phyloP scores from a whole-genome alignment of 2,888 invertebrate genomes.

The Molorchus minor region DNA sequence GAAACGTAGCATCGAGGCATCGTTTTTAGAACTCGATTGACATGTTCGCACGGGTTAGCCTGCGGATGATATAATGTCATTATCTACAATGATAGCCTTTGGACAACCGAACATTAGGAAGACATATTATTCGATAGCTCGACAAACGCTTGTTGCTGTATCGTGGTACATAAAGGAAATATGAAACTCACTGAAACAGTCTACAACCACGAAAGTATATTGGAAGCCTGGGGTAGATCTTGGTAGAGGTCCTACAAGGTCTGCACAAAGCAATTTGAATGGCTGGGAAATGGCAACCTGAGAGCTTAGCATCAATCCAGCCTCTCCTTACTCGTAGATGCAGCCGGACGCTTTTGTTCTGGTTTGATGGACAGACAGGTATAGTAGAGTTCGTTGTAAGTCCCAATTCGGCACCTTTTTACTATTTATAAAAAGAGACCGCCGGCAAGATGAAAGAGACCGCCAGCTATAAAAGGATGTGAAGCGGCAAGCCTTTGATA shows the following conservation, averaged over 20 bases:
- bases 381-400: no score
- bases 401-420: no score
- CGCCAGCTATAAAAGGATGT: no score
- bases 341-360: neutral
- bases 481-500: no score
- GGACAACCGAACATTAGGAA: slow-evolving; percentile 34
- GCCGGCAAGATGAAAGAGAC: no score
- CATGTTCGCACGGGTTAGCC: slow-evolving; percentile 50
- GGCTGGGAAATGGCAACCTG: slow-evolving; percentile 19
- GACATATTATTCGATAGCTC: slow-evolving; percentile 25
- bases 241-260: slow-evolving; percentile 34
- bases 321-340: no score
- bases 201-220: slow-evolving; percentile 33
- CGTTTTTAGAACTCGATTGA: slow-evolving; percentile 49
- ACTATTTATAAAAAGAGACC: no score
- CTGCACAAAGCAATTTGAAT: slow-evolving; percentile 29
- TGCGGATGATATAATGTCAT: slow-evolving; percentile 47
- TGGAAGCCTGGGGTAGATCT: slow-evolving; percentile 25
- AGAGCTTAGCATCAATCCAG: slow-evolving; percentile 23
- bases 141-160: slow-evolving; percentile 12
- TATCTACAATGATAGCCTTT: slow-evolving; percentile 26
- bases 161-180: slow-evolving; percentile 32
- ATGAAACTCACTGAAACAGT: slow-evolving; percentile 35
- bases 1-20: slow-evolving; percentile 48
- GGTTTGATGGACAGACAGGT: neutral